A percentile compares a stretch with the other conserved stretches of the same genome.
phyloP scores from a whole-genome alignment of 2,797 vertebrate species.

The Alectoris magna region DNA sequence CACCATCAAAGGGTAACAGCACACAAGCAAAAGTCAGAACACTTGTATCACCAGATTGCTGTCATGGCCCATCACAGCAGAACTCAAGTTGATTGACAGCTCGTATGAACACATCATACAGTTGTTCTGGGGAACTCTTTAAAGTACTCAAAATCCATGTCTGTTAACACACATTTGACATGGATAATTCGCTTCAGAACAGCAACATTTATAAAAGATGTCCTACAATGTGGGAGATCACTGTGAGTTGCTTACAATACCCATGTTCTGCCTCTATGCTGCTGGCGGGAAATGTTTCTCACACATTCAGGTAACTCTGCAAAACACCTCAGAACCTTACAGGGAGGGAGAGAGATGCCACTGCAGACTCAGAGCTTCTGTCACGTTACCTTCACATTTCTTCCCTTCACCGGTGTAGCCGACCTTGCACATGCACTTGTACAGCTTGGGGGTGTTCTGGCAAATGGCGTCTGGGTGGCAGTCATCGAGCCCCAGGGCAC shows the following conservation, averaged over 20 bases:
- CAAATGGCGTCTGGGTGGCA: constrained; percentile 97
- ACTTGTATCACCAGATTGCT: not conserved
- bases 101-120: not conserved
- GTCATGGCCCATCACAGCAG: not conserved
- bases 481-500: constrained; percentile 90
- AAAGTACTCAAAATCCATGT: not conserved
- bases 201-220: not conserved
- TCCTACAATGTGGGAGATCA: not conserved
- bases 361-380: not conserved
- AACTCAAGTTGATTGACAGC: not conserved
- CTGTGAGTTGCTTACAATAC: not conserved
- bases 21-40: not conserved
- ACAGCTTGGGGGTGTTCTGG: constrained; percentile 91
- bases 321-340: not conserved
- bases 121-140: not conserved
- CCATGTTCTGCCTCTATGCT: not conserved
- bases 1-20: not conserved
- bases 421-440: constrained; percentile 94
- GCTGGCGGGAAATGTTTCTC: not conserved
- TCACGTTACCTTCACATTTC: constrained; percentile 89
- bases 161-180: not conserved
- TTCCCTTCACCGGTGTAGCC: constrained; percentile 94
- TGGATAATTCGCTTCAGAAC: not conserved
- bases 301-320: no score
- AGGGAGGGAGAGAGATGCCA: not conserved